Evolutionary conservation across 2,113 vertebrate genomes (phyloP).

Genomic region (Hippocampus guttulatus): DNA sequence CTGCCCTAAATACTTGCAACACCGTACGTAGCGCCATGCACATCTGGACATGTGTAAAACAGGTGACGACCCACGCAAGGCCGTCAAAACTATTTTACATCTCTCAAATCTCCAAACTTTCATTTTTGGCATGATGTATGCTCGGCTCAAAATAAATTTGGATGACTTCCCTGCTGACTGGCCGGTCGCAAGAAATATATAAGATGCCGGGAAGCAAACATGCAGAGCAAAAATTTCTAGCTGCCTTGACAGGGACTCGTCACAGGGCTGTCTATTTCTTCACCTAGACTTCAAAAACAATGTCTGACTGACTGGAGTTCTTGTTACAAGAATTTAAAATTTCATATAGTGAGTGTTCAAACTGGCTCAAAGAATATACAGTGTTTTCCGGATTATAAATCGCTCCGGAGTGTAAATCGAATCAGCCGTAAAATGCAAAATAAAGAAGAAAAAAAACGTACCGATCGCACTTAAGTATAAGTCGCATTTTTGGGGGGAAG

Average conservation of each 20-base stretch:
- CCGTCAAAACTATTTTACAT: constrained; percentile 25
- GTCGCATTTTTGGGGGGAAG: no score
- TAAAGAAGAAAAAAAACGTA: no score
- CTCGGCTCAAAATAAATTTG: constrained; percentile 27
- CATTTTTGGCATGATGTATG: constrained; percentile 39
- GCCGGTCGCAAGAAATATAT: constrained; percentile 2
- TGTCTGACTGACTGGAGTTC: no score
- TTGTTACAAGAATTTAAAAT: no score
- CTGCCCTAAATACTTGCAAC: constrained; percentile 28
- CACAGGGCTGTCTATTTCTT: background rate
- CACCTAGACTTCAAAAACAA: background rate
- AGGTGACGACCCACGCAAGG: background rate
- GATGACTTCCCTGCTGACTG: background rate
- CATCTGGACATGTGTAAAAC: background rate
- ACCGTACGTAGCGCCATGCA: constrained; percentile 12
- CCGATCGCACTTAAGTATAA: no score
- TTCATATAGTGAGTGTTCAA: no score
- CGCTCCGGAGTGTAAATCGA: no score
- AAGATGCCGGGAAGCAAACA: constrained; percentile 26
- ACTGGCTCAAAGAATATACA: no score
- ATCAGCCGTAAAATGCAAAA: no score
- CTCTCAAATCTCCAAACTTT: constrained; percentile 27
- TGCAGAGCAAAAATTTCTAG: constrained; percentile 20
- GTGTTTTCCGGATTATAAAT: no score
- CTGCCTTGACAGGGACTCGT: constrained; percentile 14